A percentile compares a stretch with the other conserved stretches of the same genome.
Evolutionary conservation across 2,888 invertebrate species (phyloP).

Genomic region (Harmothoe impar): DNA sequence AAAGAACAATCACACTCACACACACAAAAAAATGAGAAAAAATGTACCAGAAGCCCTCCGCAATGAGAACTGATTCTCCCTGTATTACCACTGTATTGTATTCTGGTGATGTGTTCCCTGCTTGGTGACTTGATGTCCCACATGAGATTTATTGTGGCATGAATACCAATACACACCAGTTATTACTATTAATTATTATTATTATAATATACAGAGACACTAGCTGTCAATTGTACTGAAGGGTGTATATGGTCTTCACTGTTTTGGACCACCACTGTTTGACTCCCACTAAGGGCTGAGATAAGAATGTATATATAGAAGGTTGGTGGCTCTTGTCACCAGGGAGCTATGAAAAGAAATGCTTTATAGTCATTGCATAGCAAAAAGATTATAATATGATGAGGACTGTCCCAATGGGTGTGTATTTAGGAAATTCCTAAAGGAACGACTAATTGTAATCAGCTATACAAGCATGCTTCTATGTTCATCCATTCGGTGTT

Average conservation of each 20-base stretch:
- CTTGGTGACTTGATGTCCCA: constrained; percentile 1
- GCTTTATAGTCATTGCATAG: not conserved
- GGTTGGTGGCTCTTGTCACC: not conserved
- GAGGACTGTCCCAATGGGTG: not conserved
- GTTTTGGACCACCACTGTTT: not conserved
- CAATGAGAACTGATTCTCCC: not conserved
- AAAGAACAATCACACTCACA: no score
- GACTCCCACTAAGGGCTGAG: not conserved
- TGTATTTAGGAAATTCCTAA: not conserved
- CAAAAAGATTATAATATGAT: not conserved
- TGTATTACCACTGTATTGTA: constrained; percentile 27
- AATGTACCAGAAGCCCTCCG: not conserved
- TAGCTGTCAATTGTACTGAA: not conserved
- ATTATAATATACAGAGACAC: not conserved
- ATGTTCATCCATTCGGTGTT: not conserved
- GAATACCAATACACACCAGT: constrained; percentile 1
- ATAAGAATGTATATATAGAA: not conserved
- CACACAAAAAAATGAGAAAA: constrained; percentile 12
- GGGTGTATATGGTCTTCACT: not conserved
- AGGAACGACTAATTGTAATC: not conserved
- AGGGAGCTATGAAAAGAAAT: not conserved
- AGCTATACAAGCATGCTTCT: not conserved
- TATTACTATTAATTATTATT: not conserved
- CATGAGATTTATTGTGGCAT: constrained; percentile 41
- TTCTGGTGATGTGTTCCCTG: constrained; percentile 10